These are phyloP conservation scores for Phaetusa simplex DNA, from an alignment of 2,113 vertebrate species.

Conservation along the genomic window DNA sequence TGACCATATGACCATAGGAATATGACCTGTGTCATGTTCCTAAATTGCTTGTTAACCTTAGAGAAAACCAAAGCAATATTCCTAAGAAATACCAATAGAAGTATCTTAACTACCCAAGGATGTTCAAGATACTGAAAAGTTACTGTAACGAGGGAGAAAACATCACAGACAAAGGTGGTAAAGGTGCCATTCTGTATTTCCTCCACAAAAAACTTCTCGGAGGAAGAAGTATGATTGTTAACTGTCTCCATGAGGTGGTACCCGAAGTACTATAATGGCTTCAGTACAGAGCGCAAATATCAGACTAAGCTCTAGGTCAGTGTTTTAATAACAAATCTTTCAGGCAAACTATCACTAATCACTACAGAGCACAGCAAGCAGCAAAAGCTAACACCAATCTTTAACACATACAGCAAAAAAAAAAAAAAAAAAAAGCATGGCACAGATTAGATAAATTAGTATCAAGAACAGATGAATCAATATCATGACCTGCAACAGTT, in stretches of 20 bases:
- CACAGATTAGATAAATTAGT: background rate
- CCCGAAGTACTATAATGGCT: background rate
- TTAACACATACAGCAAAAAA: background rate
- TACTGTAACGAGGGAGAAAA: background rate
- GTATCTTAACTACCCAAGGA: background rate
- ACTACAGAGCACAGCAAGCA: background rate
- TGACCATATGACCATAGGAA: no score
- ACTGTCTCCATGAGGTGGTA: background rate
- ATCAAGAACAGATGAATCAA: background rate
- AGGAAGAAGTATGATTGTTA: background rate
- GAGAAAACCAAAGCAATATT: background rate
- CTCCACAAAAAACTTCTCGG: background rate
- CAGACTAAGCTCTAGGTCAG: background rate
- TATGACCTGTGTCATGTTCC: background rate
- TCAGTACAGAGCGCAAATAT: background rate
- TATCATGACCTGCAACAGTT: background rate
- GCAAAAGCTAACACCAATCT: background rate
- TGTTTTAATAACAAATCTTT: background rate
- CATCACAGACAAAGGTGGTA: background rate
- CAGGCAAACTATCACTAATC: background rate
- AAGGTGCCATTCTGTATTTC: background rate
- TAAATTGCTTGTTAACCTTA: background rate
- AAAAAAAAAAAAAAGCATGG: background rate
- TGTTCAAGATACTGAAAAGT: background rate
- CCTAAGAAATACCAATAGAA: background rate